A percentile compares a stretch with the other conserved stretches of the same genome.
phyloP scores from a whole-genome alignment of 2,888 invertebrate species.

The Drosophila paranaensis region DNA sequence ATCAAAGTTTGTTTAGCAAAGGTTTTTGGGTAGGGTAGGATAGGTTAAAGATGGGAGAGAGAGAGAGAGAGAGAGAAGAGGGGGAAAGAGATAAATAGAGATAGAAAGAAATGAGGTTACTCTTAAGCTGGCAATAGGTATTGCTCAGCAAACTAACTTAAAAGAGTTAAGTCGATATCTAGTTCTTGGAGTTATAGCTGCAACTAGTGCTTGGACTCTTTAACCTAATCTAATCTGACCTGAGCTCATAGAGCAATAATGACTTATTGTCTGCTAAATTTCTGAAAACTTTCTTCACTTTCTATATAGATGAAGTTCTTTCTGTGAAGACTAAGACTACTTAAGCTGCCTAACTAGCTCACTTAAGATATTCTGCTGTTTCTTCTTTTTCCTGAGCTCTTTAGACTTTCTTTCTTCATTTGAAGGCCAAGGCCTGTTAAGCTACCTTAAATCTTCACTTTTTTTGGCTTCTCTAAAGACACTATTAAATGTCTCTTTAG shows the following conservation, averaged over 20 bases:
- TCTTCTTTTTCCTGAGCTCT: background rate
- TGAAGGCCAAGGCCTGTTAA: too few species aligned
- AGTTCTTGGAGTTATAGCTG: background rate
- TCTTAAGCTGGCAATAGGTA: background rate
- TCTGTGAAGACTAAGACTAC: background rate
- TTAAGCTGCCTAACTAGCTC: background rate
- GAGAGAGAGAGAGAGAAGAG: background rate
- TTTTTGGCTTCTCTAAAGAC: too few species aligned
- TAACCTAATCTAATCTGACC: background rate
- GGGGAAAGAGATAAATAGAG: background rate
- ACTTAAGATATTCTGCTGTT: background rate
- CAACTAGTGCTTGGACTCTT: background rate
- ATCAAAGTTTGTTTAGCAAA: conserved; percentile 31
- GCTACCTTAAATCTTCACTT: too few species aligned
- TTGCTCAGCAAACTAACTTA: too few species aligned
- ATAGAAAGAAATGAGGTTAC: background rate
- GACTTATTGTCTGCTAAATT: background rate
- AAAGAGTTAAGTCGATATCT: background rate
- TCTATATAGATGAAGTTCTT: background rate
- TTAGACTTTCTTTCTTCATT: background rate
- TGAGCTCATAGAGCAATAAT: background rate
- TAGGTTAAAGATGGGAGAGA: background rate
- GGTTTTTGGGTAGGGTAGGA: conserved; percentile 6
- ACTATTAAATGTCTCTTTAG: too few species aligned
- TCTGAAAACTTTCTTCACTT: background rate